phyloP scores from a whole-genome alignment of 1,140 invertebrate species.

The Chironomus striatipennis region DNA sequence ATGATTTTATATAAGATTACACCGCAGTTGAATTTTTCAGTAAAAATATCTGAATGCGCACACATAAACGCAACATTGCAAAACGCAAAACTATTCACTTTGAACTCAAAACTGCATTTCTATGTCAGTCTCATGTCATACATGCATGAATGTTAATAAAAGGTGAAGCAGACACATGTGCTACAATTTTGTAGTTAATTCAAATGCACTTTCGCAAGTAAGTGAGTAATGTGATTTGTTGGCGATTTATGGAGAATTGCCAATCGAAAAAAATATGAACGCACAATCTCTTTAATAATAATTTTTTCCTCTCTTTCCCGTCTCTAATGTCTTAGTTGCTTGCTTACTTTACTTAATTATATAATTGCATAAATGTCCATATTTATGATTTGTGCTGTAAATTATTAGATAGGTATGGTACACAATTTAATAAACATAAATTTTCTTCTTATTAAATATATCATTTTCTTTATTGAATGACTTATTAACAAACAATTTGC shows the following conservation, averaged over 20 bases:
- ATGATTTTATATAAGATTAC: too few species aligned
- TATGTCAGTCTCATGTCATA: neutral
- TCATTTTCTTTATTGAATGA: neutral
- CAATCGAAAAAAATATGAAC: too few species aligned
- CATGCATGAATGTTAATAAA: neutral
- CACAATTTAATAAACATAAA: neutral
- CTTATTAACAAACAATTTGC: constrained; percentile 9
- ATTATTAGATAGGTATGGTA: neutral
- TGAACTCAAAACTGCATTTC: neutral
- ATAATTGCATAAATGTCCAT: neutral
- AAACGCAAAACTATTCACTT: neutral
- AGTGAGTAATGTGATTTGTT: constrained; percentile 1
- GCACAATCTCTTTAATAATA: neutral
- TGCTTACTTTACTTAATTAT: neutral
- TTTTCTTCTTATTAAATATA: neutral
- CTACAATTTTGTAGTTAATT: neutral
- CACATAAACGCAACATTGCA: too few species aligned
- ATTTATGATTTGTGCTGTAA: neutral
- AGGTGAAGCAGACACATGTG: neutral
- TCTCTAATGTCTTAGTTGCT: neutral
- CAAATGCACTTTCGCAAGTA: constrained; percentile 14
- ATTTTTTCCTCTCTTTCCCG: neutral
- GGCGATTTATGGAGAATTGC: constrained; percentile 4
- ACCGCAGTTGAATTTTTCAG: too few species aligned
- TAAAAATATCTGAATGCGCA: too few species aligned